These are phyloP conservation scores for Eremobia ochroleuca DNA, from an alignment of 2,888 invertebrate species.

Conservation along the genomic window DNA sequence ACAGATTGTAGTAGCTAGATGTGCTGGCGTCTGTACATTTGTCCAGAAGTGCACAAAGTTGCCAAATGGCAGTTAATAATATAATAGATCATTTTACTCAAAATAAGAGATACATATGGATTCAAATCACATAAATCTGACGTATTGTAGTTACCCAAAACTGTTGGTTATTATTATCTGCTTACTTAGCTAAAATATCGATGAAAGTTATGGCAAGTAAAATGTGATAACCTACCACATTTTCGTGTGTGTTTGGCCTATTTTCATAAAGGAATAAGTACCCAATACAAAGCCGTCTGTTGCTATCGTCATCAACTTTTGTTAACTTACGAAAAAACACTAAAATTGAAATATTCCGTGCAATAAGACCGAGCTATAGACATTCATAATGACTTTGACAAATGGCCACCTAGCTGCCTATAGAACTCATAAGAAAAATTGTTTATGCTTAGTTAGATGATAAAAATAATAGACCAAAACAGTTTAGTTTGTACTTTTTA, in stretches of 20 bases:
- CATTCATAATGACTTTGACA: slow-evolving; percentile 42
- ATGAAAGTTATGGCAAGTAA: not conserved
- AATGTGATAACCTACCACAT: slow-evolving; percentile 53
- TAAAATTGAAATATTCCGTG: slow-evolving; percentile 9
- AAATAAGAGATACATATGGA: not conserved
- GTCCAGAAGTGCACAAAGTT: not conserved
- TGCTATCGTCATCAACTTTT: not conserved
- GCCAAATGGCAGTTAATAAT: not conserved
- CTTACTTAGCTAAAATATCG: not conserved
- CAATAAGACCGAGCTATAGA: not conserved
- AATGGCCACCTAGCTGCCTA: not conserved
- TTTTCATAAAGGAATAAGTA: slow-evolving; percentile 6
- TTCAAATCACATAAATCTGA: not conserved
- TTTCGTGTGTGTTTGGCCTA: slow-evolving; percentile 4
- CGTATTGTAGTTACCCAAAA: not conserved
- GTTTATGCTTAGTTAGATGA: slow-evolving; percentile 20
- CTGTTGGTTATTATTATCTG: not conserved
- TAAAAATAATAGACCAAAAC: slow-evolving; percentile 3
- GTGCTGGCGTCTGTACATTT: too few species aligned
- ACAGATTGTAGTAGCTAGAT: too few species aligned
- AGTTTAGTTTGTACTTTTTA: slow-evolving; percentile 49
- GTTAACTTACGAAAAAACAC: slow-evolving; percentile 8
- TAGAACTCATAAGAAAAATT: not conserved
- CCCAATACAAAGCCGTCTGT: not conserved
- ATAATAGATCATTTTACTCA: not conserved